Conservation (phyloP, 1,140 invertebrate species). For the Anastrepha obliqua region DNA sequence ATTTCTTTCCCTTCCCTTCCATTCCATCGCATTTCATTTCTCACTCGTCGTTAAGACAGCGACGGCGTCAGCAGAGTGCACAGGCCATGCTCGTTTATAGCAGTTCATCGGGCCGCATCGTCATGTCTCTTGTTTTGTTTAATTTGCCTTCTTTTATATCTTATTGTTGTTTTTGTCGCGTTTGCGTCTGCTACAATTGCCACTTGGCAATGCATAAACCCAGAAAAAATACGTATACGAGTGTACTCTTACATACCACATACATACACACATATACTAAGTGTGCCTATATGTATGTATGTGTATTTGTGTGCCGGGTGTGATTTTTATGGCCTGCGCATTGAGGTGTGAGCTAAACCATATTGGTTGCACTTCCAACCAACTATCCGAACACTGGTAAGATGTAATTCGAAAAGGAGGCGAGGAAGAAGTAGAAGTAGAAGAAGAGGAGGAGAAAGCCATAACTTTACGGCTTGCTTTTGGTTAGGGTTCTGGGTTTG, state of each 20-base stretch:
- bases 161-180: background rate
- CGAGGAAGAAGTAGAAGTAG: background rate
- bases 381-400: background rate
- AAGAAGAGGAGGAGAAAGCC: background rate
- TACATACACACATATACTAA: background rate
- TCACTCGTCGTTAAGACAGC: background rate
- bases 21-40: background rate
- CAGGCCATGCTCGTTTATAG: conserved; percentile 18
- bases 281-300: background rate
- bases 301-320: background rate
- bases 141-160: conserved; percentile 32
- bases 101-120: conserved; percentile 2
- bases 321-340: conserved; percentile 41
- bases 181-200: conserved; percentile 13
- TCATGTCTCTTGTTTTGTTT: conserved; percentile 30
- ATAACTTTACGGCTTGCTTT: background rate
- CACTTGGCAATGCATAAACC: background rate
- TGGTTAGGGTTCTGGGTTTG: background rate
- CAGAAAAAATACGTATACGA: background rate
- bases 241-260: background rate
- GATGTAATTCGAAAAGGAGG: background rate
- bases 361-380: conserved; percentile 29
- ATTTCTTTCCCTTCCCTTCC: background rate
- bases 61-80: conserved; percentile 1
- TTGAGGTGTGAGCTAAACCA: conserved; percentile 47